Conservation (phyloP, 2,797 vertebrate genomes). For the Mycteria americana region DNA sequence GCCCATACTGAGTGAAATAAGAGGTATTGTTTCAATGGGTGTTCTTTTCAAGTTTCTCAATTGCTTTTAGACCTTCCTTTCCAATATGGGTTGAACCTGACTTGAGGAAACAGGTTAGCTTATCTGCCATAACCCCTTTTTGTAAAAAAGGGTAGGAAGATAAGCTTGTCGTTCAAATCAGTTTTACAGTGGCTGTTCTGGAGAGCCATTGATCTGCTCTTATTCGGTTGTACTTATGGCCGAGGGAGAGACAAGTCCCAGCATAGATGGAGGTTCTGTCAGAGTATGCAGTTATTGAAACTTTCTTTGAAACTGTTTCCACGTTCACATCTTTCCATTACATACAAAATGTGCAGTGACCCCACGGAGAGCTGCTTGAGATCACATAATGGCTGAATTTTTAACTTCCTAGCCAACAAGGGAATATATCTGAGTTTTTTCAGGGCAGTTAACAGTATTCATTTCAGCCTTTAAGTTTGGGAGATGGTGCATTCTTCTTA, state of each 20-base stretch:
- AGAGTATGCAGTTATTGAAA: neutral
- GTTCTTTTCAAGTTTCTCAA: neutral
- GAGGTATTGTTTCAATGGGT: neutral
- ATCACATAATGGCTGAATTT: neutral
- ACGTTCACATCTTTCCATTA: neutral
- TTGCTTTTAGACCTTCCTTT: neutral
- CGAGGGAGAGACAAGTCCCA: neutral
- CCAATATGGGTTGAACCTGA: neutral
- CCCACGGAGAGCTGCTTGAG: neutral
- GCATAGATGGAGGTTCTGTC: neutral
- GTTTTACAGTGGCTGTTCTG: neutral
- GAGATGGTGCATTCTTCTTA: neutral
- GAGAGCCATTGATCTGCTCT: neutral
- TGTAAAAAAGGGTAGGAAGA: neutral
- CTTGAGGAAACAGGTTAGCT: neutral
- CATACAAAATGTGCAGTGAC: neutral
- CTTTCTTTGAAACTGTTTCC: neutral
- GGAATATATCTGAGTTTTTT: neutral
- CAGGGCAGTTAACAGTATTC: neutral
- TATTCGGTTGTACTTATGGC: fast-evolving
- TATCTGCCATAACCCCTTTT: neutral
- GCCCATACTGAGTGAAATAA: neutral
- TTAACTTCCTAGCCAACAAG: neutral
- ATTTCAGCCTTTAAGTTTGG: neutral
- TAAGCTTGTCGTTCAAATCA: neutral